phyloP scores from a whole-genome alignment of 2,888 invertebrate genomes.

The Calliopum simillimum region DNA sequence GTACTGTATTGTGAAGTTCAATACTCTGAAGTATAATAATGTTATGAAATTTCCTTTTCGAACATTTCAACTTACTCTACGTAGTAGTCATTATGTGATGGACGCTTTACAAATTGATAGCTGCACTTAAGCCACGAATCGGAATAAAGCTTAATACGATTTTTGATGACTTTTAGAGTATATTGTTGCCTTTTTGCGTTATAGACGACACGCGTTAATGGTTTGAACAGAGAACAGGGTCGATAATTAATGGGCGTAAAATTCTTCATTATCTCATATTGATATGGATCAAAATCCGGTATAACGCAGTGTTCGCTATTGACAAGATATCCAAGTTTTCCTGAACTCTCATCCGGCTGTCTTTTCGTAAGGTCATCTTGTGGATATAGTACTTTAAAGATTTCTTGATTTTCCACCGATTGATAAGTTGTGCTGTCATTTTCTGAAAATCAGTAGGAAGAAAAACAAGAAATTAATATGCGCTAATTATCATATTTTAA shows the following conservation, averaged over 20 bases:
- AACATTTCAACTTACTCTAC: slow-evolving; percentile 50
- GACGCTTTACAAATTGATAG: slow-evolving; percentile 61
- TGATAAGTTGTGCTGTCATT: too few relatives aligned
- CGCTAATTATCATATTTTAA: too few relatives aligned
- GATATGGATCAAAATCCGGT: slow-evolving; percentile 73
- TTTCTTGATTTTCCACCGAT: too few relatives aligned
- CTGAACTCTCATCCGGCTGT: too few relatives aligned
- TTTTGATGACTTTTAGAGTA: slow-evolving; percentile 54
- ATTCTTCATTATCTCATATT: slow-evolving; percentile 69
- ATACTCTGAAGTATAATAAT: too few relatives aligned
- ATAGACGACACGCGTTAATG: slow-evolving; percentile 60
- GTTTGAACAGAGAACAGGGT: slow-evolving; percentile 67
- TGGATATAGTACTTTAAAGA: too few relatives aligned
- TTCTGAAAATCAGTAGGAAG: too few relatives aligned
- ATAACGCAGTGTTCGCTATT: slow-evolving; percentile 75
- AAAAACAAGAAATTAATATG: too few relatives aligned
- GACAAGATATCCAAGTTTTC: too few relatives aligned
- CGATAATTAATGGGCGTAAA: slow-evolving; percentile 70
- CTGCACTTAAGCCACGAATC: slow-evolving; percentile 59
- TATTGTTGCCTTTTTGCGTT: slow-evolving; percentile 54
- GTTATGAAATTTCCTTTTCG: too few relatives aligned
- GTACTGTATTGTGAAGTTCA: too few relatives aligned
- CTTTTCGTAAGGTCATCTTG: too few relatives aligned
- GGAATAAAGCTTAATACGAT: slow-evolving; percentile 50
- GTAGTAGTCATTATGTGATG: slow-evolving; percentile 55